These are phyloP conservation scores for Psammodynastes pulverulentus DNA, from an alignment of 2,113 vertebrate genomes.

Conservation along the genomic window DNA sequence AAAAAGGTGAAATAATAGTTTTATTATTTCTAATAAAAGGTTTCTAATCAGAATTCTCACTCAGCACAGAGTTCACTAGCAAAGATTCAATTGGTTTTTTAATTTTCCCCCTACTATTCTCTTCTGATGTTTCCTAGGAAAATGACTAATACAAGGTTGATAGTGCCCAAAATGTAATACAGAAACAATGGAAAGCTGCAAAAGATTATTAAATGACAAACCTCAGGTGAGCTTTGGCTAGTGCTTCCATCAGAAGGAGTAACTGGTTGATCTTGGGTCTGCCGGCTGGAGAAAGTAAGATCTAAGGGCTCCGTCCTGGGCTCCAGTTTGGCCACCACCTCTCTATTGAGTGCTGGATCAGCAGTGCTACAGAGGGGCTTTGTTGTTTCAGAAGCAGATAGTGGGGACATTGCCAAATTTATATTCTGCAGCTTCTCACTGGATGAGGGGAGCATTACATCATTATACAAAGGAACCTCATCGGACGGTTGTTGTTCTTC, in stretches of 20 bases:
- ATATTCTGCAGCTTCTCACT: conserved; percentile 80
- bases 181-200: neutral
- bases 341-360: conserved; percentile 75
- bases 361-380: conserved; percentile 78
- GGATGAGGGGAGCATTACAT: conserved; percentile 92
- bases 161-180: neutral
- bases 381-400: conserved; percentile 78
- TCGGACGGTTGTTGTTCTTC: conserved; percentile 81
- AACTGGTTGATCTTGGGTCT: conserved; percentile 70
- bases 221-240: conserved; percentile 80
- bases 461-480: conserved; percentile 91
- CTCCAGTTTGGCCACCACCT: conserved; percentile 79
- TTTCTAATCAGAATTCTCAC: neutral
- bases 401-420: conserved; percentile 84
- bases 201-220: conserved; percentile 52
- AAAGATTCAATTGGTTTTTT: neutral
- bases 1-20: neutral
- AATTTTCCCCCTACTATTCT: neutral
- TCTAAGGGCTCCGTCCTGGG: conserved; percentile 72
- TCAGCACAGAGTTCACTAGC: neutral
- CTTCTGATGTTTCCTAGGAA: neutral
- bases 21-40: neutral
- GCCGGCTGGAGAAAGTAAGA: conserved; percentile 77
- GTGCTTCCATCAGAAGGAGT: conserved; percentile 73
- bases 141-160: neutral